Conservation (phyloP, 2,888 invertebrate genomes). For the Cataglyphis livida region DNA sequence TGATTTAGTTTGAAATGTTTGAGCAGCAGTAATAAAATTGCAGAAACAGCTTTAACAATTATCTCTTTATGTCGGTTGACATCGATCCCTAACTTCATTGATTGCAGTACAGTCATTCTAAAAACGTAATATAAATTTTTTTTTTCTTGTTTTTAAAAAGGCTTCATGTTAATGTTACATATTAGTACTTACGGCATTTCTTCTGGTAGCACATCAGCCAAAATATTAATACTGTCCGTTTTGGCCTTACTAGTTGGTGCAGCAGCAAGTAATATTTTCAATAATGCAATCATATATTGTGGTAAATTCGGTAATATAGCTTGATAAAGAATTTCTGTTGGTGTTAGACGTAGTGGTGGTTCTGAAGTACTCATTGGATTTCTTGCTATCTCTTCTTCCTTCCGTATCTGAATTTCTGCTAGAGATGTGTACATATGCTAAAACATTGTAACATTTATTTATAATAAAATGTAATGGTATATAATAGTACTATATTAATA, state of each 20-base stretch:
- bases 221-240: constrained; percentile 98
- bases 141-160: background rate
- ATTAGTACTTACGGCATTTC: constrained; percentile 93
- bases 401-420: constrained; percentile 95
- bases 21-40: constrained; percentile 94
- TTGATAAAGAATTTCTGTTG: constrained; percentile 95
- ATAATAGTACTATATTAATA: background rate
- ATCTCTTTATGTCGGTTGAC: constrained; percentile 99
- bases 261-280: constrained; percentile 98
- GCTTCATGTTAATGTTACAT: background rate
- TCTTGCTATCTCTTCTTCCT: constrained; percentile 96
- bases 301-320: constrained; percentile 98
- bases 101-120: constrained; percentile 96
- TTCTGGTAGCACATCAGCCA: constrained; percentile 98
- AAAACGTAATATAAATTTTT: constrained; percentile 36
- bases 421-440: constrained; percentile 97
- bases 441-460: constrained; percentile 56
- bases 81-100: constrained; percentile 98
- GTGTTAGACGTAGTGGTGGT: constrained; percentile 92
- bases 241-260: constrained; percentile 99
- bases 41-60: constrained; percentile 98
- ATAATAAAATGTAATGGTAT: background rate
- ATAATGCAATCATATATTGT: constrained; percentile 98
- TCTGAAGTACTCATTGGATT: constrained; percentile 96
- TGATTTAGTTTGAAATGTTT: constrained; percentile 99